Base-by-base conservation (phyloP, 2,113 vertebrate genomes). In the Sterrhoptilus dennistouni region DNA sequence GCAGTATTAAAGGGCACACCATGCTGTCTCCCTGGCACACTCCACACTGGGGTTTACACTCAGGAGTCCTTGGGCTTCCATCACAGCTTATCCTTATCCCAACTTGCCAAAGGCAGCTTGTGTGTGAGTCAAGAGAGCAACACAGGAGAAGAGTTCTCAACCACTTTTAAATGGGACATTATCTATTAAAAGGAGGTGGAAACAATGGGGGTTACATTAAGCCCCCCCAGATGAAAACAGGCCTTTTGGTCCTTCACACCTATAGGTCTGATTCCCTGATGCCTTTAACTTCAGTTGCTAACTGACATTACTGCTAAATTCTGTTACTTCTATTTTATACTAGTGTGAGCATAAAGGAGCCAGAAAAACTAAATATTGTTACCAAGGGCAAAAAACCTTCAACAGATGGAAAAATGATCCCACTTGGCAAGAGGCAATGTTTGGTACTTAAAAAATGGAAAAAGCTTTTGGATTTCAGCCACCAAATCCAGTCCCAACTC, bases 341-440 rank as follows among this genome's bases (percentile, higher is more conserved):
- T 83, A 68, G 38, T 80, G 61, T 52, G 53, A 95, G 85, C 61
- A 81, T 87, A 81, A 91, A 85, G 83, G 68, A 96, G 75, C 56
- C 91, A 94, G 60, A 96, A 52, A 95, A 93, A 66, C 79, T 64
- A 85, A 82, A 80, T 88, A 90, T 87, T 74, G 28, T 97, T 94
- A 96, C 92, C 35, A 88, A 91, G 83, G 90, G 84, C 74, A 94
- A 80, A 94, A 93, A 94, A 27, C 83, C 76, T 96, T 75, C 89
- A 91, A 66, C 94, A 96, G 94, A 97, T 95, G 91, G 93, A 79
- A 91, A 97, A 96, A 95, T 94, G 35, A 95, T 95, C 87, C 91
- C 63, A 68, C 74, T 96, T 97, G 96, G 95, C 93, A 95, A 95
- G 54, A 95, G 19, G 54, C 33, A 94, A 92, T 78, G 65, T 93